phyloP scores from a whole-genome alignment of 1,140 invertebrate species.

The Drosophila repletoides region DNA sequence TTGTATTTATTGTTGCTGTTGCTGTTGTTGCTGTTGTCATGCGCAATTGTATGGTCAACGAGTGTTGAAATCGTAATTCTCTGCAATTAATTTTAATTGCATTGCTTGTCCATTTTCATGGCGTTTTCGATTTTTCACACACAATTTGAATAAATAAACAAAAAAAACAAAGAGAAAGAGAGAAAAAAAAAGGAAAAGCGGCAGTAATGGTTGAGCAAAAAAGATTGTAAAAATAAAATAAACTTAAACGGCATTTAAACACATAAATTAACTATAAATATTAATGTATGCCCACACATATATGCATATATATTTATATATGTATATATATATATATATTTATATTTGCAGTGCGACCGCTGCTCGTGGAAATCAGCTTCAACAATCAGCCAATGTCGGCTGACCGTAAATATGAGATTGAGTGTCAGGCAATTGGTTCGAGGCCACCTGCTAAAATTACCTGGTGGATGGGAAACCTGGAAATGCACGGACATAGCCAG shows the following conservation, averaged over 20 bases:
- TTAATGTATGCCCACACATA: conserved; percentile 52
- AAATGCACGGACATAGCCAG: conserved; percentile 83
- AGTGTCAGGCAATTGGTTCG: conserved; percentile 90
- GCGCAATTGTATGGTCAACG: conserved; percentile 14
- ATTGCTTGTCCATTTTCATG: conserved; percentile 68
- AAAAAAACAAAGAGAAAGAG: conserved; percentile 23
- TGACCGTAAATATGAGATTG: conserved; percentile 89
- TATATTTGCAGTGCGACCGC: conserved; percentile 87
- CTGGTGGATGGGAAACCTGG: conserved; percentile 91
- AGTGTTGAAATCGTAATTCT: conserved; percentile 62
- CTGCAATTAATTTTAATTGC: conserved; percentile 80
- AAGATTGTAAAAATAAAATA: background rate
- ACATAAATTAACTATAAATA: conserved; percentile 77
- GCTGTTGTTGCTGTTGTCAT: conserved; percentile 19
- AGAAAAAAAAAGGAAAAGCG: conserved; percentile 8
- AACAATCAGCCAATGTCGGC: conserved; percentile 91
- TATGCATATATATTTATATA: background rate
- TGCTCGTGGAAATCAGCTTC: conserved; percentile 89
- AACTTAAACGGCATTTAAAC: conserved; percentile 67
- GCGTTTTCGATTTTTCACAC: conserved; percentile 77
- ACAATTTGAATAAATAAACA: conserved; percentile 80
- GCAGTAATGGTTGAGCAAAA: background rate
- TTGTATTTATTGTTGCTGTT: background rate
- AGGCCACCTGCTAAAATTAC: conserved; percentile 90
- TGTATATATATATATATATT: conserved; percentile 4